Conservation (phyloP, 2,888 invertebrate genomes). For the Ecdyonurus torrentis region DNA sequence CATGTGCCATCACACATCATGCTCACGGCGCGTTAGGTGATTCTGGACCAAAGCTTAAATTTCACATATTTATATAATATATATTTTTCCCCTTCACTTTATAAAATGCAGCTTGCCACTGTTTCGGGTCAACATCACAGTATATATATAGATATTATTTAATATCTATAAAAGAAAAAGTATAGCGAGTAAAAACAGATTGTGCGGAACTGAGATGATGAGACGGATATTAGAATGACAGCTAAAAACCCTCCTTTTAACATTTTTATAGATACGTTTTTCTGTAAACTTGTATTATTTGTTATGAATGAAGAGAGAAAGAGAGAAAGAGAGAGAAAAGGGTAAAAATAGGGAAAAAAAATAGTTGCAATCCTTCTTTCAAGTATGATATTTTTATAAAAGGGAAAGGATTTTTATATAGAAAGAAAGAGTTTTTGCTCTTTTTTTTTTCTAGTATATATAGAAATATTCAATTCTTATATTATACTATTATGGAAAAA, state of each 20-base stretch:
- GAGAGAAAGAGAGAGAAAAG: too few species aligned
- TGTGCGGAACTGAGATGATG: background rate
- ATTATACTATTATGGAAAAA: too few species aligned
- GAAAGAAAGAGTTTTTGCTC: background rate
- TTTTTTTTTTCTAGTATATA: background rate
- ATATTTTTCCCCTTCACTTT: background rate
- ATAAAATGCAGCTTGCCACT: background rate
- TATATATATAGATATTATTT: too few species aligned
- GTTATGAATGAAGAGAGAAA: too few species aligned
- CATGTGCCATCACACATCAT: too few species aligned
- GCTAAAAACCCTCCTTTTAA: background rate
- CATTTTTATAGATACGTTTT: background rate
- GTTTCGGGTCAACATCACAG: background rate
- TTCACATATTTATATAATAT: too few species aligned
- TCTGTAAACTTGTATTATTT: background rate
- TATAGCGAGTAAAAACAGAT: background rate
- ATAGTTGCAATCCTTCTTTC: background rate
- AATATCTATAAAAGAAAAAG: too few species aligned
- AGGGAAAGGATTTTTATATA: background rate
- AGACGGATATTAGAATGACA: background rate
- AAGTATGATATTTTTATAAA: background rate
- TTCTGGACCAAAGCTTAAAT: too few species aligned
- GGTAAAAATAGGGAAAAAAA: background rate
- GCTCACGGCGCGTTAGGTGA: too few species aligned
- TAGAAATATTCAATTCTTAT: background rate